Base-by-base conservation (phyloP, 1,140 invertebrate genomes). In the Aleiodes sp. region DNA sequence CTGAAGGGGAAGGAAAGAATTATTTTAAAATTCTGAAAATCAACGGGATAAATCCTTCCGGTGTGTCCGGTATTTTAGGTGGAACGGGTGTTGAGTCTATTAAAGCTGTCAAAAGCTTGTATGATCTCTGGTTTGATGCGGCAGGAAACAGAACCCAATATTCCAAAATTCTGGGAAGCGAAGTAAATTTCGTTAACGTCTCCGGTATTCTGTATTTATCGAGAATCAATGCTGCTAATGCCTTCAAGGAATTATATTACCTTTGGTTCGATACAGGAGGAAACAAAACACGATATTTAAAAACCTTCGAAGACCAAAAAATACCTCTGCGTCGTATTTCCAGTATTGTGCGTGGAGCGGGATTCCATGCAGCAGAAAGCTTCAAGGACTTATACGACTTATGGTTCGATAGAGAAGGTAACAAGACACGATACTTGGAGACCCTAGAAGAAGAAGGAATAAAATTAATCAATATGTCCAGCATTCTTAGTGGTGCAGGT, bases 61-160 rank as follows among this genome's bases (percentile, higher is more conserved):
- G 33, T 16, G 19, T 61, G 3, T 61, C 59, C 26, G 21, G 35
- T 31, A 61, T 61, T n/a, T 29, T 61, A 19, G 10, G 28, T 63
- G 59, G 37, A 61, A 39, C 73, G 12, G 70, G 73, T 35, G 31
- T 46, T 57, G 65, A 70, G 61, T 65, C 69, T 37, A 9, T 72
- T n/a, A 71, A 52, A 71, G 68, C 71, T 52, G 71, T 73, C 57
- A 72, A 74, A 70, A 70, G 70, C 33, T 67, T 76, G 63, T 73
- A 72, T 66, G 65, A 74, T 63, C 41, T 70, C 46, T 76, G 66
- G 63, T 71, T 75, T 66, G 70, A 75, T 73, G 70, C 60, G 33
- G 14, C 70, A 52, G 74, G 74, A 60, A 70, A 76, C n/a, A 73
- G 73, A 74, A 76, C 52, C n/a, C 66, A 65, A 65, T 74, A 56